Conservation (phyloP, 1,140 invertebrate genomes). For the Drosophila sucinea region DNA sequence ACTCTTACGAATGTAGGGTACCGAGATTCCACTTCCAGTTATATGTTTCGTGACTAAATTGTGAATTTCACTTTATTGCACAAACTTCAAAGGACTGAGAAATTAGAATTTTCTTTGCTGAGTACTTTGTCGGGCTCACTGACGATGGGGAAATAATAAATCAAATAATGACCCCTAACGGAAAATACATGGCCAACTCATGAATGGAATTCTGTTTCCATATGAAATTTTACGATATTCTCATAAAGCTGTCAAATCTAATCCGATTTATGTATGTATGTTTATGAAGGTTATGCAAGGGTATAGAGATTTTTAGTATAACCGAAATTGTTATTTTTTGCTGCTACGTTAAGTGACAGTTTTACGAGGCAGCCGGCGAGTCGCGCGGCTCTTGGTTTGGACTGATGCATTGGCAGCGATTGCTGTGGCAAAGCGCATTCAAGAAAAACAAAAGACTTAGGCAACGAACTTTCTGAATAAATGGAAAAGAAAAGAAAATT, state of each 20-base stretch:
- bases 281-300: not conserved
- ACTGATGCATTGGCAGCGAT: conserved; percentile 26
- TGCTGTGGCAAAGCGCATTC: conserved; percentile 1
- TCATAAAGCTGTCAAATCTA: not conserved
- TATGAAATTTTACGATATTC: not conserved
- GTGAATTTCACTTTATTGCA: too few species aligned
- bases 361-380: conserved; percentile 41
- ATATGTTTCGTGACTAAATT: too few species aligned
- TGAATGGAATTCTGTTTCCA: not conserved
- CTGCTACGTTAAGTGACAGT: conserved; percentile 57
- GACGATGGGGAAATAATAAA: too few species aligned
- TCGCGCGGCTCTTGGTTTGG: conserved; percentile 6
- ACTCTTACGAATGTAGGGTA: not conserved
- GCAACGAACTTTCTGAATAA: conserved; percentile 32
- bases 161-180: too few species aligned
- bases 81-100: too few species aligned
- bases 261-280: not conserved
- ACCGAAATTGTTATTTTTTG: conserved; percentile 29
- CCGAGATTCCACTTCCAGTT: not conserved
- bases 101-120: too few species aligned
- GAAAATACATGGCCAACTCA: not conserved
- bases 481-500: not conserved
- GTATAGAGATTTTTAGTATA: not conserved
- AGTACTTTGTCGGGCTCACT: too few species aligned
- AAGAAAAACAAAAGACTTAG: conserved; percentile 33